Conservation (phyloP, 2,797 vertebrate species). For the Falco peregrinus region DNA sequence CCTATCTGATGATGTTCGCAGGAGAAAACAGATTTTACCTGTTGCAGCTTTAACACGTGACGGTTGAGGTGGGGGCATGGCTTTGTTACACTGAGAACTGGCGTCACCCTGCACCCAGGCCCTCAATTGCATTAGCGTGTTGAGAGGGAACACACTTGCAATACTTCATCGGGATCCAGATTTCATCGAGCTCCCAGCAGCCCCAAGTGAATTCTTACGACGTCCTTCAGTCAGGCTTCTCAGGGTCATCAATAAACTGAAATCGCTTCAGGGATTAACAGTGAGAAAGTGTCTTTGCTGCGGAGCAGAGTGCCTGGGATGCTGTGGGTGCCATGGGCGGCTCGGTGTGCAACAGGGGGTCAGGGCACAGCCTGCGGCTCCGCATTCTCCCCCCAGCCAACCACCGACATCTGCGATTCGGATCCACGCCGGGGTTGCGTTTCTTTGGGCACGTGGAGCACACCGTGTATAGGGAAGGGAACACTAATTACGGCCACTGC, state of each 20-base stretch:
- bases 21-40: background rate
- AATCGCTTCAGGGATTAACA: background rate
- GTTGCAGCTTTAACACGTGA: background rate
- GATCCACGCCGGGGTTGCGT: background rate
- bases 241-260: background rate
- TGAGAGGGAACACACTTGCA: background rate
- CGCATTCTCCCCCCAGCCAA: accelerated
- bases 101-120: accelerated
- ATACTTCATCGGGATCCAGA: accelerated
- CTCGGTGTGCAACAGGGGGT: accelerated
- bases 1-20: background rate
- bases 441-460: background rate
- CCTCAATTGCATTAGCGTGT: accelerated
- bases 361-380: background rate
- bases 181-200: background rate
- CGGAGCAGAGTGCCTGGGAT: accelerated
- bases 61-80: accelerated
- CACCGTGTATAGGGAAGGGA: background rate
- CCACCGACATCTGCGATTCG: accelerated
- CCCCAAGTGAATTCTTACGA: background rate
- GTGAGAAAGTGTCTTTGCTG: background rate
- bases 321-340: accelerated
- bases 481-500: no score
- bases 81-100: background rate
- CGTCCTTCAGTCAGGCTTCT: background rate